Evolutionary conservation across 2,797 vertebrate species (phyloP), one percentile per base, ranked within the genome.

Genomic region (Gastrophryne carolinensis): DNA sequence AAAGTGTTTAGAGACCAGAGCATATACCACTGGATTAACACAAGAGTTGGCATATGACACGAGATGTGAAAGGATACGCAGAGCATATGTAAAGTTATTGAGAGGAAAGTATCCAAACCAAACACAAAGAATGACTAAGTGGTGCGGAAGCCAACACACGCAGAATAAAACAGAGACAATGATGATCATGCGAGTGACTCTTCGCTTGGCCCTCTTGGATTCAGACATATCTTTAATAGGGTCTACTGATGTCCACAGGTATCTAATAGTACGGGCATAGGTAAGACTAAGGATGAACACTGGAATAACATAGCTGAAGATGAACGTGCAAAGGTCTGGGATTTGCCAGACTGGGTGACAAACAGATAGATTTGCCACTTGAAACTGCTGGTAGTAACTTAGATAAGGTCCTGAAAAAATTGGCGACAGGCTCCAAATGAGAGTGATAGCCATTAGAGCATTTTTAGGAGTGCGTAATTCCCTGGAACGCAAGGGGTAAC

Each of bases 61-160:
- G 78, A 94, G 81, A 80, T 95, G 94, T 0, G 93, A 94, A 62
- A 96, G 89, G 81, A 96, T 88, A 57, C 93, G 90, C 10, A 95
- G 89, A 57, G 85, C 83, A 0, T 94, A 95, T 0, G 94, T 95
- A 73, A 85, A 65, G 0, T 91, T 85, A 47, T 93, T 96, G 65
- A 96, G 89, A 0, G 92, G 93, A 79, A 96, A 96, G 79, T 80
- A 82, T 21, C 94, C 91, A 0, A 92, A 93, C 94, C 93, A 95
- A 87, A 95, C 85, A 0, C 87, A 95, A 26, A 96, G 87, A 65
- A 95, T 88, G 54, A 97, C 79, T 63, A 94, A 79, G 81, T 95
- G 93, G 69, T 94, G 94, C 17, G 95, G 94, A 52, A 94, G 84
- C 94, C 95, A 95, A 63, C 93, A 95, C 32, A 95, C 80, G 81